Evolutionary conservation across 2,888 invertebrate genomes (phyloP).

Genomic region (Patella depressa): DNA sequence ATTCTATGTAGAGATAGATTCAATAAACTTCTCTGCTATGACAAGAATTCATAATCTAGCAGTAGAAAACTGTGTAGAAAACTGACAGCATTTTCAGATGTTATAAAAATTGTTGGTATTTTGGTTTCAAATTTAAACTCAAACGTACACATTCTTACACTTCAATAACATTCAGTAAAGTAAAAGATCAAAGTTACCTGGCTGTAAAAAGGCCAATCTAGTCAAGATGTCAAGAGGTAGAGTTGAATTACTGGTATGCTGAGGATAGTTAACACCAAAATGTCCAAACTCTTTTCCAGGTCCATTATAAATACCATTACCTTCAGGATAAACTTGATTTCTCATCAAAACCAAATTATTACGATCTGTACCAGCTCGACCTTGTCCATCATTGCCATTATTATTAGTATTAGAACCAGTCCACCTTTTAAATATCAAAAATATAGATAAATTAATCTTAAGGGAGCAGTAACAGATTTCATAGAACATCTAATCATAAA

Average conservation of each 20-base stretch:
- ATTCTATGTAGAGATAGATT: too few relatives aligned
- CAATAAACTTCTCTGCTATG: too few relatives aligned
- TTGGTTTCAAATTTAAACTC: too few relatives aligned
- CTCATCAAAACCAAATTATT: constrained; percentile 65
- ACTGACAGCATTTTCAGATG: too few relatives aligned
- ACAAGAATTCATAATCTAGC: too few relatives aligned
- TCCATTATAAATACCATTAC: constrained; percentile 46
- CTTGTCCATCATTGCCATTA: constrained; percentile 69
- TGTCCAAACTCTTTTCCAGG: constrained; percentile 59
- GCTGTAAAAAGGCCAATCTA: constrained; percentile 57
- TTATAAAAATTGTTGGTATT: too few relatives aligned
- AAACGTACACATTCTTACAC: too few relatives aligned
- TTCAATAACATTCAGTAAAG: too few relatives aligned
- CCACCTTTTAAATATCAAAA: constrained; percentile 59
- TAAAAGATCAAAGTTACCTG: constrained; percentile 43
- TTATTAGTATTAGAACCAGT: constrained; percentile 71
- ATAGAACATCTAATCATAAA: too few relatives aligned
- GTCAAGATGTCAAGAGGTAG: background rate
- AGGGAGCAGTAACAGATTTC: too few relatives aligned
- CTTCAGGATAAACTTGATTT: constrained; percentile 57
- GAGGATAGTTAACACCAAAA: constrained; percentile 67
- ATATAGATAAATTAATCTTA: background rate
- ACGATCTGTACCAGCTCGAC: constrained; percentile 67
- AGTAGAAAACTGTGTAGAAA: too few relatives aligned
- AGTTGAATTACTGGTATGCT: constrained; percentile 46